phyloP scores from a whole-genome alignment of 1,140 invertebrate genomes.

The Globodera rostochiensis region DNA sequence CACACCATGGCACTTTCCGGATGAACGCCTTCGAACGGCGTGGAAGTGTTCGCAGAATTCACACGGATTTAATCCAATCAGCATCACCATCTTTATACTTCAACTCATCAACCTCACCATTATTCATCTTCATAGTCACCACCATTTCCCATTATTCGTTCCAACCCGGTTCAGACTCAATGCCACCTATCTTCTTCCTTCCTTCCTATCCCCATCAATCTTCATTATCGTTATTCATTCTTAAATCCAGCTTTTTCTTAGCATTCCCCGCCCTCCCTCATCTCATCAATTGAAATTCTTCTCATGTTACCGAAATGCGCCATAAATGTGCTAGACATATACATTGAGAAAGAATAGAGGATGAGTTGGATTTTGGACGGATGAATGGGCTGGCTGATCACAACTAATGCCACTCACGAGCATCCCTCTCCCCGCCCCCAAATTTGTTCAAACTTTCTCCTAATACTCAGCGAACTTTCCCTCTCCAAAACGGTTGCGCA shows the following conservation, averaged over 20 bases:
- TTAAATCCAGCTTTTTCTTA: slow-evolving; percentile 1
- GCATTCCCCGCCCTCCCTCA: background rate
- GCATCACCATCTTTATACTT: background rate
- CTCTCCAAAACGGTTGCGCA: background rate
- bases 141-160: background rate
- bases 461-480: background rate
- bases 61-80: background rate
- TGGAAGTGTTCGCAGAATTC: background rate
- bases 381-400: too few relatives aligned
- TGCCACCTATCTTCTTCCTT: background rate
- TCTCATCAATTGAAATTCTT: too few relatives aligned
- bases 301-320: too few relatives aligned
- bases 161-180: background rate
- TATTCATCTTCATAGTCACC: background rate
- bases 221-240: background rate
- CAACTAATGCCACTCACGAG: background rate
- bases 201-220: background rate
- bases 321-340: too few relatives aligned
- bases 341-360: too few relatives aligned
- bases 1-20: too few relatives aligned
- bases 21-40: background rate
- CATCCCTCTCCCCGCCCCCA: background rate
- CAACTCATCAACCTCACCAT: background rate
- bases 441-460: background rate
- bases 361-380: too few relatives aligned